phyloP scores from a whole-genome alignment of 2,888 invertebrate species.

The Leucophenga maculata region DNA sequence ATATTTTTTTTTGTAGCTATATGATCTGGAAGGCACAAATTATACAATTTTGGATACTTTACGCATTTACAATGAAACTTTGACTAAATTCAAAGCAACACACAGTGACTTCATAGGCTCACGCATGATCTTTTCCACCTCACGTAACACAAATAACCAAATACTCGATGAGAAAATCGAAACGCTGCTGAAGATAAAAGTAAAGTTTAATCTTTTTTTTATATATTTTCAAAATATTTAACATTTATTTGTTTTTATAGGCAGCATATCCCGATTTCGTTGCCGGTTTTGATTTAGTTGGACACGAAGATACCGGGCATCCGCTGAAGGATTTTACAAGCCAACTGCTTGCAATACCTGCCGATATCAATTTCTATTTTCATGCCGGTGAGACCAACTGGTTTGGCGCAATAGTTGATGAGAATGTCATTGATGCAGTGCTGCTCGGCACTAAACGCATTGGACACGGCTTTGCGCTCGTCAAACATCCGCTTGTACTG shows the following conservation, averaged over 20 bases:
- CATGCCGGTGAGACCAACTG: slow-evolving; percentile 89
- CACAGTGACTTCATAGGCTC: slow-evolving; percentile 80
- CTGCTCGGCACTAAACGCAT: slow-evolving; percentile 82
- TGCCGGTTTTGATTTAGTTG: slow-evolving; percentile 87
- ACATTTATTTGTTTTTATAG: too few species aligned
- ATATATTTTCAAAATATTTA: not conserved
- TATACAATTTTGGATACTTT: slow-evolving; percentile 76
- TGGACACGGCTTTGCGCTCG: slow-evolving; percentile 84
- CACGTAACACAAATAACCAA: slow-evolving; percentile 72
- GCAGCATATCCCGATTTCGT: slow-evolving; percentile 77
- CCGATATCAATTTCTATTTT: slow-evolving; percentile 79
- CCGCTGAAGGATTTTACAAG: slow-evolving; percentile 78
- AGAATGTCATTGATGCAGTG: slow-evolving; percentile 84
- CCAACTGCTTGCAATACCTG: slow-evolving; percentile 73
- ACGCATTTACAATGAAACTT: slow-evolving; percentile 75
- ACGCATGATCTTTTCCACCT: slow-evolving; percentile 80
- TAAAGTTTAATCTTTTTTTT: slow-evolving; percentile 32
- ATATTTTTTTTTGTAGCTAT: slow-evolving; percentile 72
- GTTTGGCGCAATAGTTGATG: slow-evolving; percentile 79
- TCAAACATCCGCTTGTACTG: slow-evolving; percentile 81
- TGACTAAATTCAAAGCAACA: slow-evolving; percentile 75
- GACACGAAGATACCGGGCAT: slow-evolving; percentile 82
- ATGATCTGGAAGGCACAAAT: slow-evolving; percentile 78
- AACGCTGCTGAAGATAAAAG: slow-evolving; percentile 61
- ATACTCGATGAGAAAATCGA: slow-evolving; percentile 73